Evolutionary conservation across 2,113 vertebrate species (phyloP).

Genomic region (Glaucomys volans): DNA sequence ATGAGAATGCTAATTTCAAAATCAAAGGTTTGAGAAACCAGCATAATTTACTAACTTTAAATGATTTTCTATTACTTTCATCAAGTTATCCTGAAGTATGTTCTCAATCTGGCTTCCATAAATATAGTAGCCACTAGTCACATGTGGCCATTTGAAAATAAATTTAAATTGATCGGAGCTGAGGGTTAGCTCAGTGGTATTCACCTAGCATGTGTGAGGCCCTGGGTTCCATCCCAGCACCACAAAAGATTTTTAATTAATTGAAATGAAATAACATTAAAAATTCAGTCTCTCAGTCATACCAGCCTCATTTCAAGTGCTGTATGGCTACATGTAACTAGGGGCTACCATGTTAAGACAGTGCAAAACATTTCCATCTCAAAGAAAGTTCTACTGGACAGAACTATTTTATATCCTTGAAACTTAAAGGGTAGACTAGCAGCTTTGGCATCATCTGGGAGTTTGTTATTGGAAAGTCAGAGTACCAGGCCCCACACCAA

Average conservation of each 20-base stretch:
- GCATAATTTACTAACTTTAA: constrained; percentile 29
- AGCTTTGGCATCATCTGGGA: constrained; percentile 24
- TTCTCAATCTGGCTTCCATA: constrained; percentile 39
- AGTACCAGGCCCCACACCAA: constrained; percentile 13
- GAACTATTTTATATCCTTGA: constrained; percentile 22
- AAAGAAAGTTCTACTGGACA: constrained; percentile 6
- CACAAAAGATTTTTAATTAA: not conserved
- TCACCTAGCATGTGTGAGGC: not conserved
- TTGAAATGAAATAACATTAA: constrained; percentile 35
- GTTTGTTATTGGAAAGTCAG: not conserved
- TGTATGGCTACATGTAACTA: not conserved
- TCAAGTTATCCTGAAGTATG: constrained; percentile 14
- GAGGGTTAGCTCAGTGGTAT: not conserved
- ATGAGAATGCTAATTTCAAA: constrained; percentile 38
- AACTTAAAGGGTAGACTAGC: not conserved
- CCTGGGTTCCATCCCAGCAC: not conserved
- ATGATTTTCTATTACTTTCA: constrained; percentile 41
- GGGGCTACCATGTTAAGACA: not conserved
- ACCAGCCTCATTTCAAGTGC: constrained; percentile 22
- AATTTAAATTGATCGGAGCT: constrained; percentile 15
- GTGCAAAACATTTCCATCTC: constrained; percentile 34
- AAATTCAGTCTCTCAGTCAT: constrained; percentile 23
- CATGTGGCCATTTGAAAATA: constrained; percentile 6
- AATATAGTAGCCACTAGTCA: constrained; percentile 16
- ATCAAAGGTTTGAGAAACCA: constrained; percentile 42